Conservation (phyloP, 2,113 vertebrate genomes). For the Pelmatolapia mariae region DNA sequence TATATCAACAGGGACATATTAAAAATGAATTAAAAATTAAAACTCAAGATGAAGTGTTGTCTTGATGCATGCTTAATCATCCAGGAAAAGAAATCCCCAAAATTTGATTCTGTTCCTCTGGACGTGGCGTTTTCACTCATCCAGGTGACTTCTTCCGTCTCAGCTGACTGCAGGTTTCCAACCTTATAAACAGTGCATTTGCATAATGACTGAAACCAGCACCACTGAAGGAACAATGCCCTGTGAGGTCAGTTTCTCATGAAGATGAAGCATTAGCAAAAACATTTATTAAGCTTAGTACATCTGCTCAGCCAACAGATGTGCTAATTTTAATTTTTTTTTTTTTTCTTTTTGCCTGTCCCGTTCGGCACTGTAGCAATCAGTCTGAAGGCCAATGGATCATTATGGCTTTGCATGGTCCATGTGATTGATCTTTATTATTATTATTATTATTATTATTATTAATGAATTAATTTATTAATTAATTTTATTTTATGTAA, state of each 20-base stretch:
- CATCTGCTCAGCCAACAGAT: neutral
- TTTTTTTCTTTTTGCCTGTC: neutral
- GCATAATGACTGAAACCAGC: neutral
- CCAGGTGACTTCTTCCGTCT: neutral
- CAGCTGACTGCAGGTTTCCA: neutral
- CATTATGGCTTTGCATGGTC: neutral
- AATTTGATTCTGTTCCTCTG: neutral
- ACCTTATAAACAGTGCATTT: neutral
- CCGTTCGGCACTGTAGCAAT: neutral
- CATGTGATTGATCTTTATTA: neutral
- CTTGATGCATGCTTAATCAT: neutral
- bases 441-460: too few species aligned
- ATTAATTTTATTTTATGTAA: neutral
- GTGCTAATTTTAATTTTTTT: neutral
- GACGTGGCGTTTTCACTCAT: neutral
- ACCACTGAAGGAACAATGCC: fast-evolving
- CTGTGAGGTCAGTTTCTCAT: neutral
- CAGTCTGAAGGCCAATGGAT: neutral
- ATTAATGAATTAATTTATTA: neutral
- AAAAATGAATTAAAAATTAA: neutral
- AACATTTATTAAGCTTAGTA: neutral
- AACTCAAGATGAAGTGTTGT: neutral
- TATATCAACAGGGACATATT: neutral
- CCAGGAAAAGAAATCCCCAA: neutral
- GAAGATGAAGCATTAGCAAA: neutral